phyloP scores from a whole-genome alignment of 2,797 vertebrate species.

The Rhabdophis nuchalis region DNA sequence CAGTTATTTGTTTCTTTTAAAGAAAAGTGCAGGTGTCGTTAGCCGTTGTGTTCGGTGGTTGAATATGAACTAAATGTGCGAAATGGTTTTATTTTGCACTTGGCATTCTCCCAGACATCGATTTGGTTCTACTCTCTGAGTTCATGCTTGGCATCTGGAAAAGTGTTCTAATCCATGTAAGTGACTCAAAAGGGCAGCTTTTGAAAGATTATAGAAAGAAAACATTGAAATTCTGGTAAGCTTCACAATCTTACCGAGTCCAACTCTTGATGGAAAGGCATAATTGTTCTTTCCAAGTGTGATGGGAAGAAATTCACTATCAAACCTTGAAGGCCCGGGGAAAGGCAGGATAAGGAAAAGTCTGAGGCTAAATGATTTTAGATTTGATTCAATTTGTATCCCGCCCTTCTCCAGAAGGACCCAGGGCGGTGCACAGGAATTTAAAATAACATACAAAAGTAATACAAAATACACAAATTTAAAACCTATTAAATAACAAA shows the following conservation, averaged over 20 bases:
- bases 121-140: background rate
- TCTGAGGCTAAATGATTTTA: background rate
- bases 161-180: background rate
- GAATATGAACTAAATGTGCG: background rate
- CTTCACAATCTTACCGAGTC: background rate
- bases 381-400: too few species aligned
- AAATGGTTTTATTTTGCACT: slow-evolving; percentile 19
- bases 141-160: background rate
- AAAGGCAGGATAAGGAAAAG: background rate
- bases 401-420: too few species aligned
- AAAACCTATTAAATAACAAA: too few species aligned
- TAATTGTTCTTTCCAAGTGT: background rate
- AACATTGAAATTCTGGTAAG: background rate
- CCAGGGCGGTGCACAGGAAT: too few species aligned
- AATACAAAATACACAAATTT: too few species aligned
- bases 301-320: background rate
- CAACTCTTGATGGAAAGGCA: background rate
- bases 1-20: slow-evolving; percentile 17
- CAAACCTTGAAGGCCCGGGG: background rate
- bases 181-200: background rate
- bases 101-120: background rate
- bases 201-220: background rate
- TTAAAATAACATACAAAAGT: too few species aligned
- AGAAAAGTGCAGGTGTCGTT: background rate
- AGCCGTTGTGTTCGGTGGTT: background rate